Evolutionary conservation across 1,140 invertebrate species (phyloP).

Genomic region (Ylistrum balloti): DNA sequence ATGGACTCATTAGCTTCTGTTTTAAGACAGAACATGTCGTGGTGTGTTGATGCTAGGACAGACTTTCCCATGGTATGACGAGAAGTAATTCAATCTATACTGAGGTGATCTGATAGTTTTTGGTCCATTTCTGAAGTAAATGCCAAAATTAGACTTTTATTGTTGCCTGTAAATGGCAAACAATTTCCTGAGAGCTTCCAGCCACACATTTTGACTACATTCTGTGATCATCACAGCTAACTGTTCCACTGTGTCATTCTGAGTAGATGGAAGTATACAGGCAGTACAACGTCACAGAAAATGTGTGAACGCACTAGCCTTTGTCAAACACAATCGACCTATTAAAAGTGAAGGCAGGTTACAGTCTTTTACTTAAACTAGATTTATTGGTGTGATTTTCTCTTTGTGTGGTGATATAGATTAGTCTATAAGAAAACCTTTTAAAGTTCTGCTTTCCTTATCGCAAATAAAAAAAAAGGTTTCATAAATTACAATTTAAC

Average conservation of each 20-base stretch:
- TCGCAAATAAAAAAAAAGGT: no score
- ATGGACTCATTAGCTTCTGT: background rate
- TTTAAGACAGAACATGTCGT: background rate
- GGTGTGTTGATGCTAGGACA: background rate
- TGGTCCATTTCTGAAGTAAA: background rate
- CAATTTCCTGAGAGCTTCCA: background rate
- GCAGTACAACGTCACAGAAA: background rate
- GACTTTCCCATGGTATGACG: background rate
- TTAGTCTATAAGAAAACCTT: background rate
- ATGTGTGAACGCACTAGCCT: background rate
- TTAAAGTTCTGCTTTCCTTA: background rate
- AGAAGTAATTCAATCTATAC: background rate
- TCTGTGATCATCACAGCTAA: background rate
- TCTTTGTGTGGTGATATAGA: background rate
- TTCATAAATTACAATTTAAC: no score
- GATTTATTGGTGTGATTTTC: background rate
- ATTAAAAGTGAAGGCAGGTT: background rate
- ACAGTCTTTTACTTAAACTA: background rate
- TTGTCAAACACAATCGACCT: background rate
- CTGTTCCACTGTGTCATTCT: background rate
- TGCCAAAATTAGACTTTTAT: conserved; percentile 6
- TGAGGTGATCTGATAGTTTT: background rate
- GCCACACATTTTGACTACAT: background rate
- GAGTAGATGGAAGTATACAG: background rate
- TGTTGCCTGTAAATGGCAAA: background rate